Conservation (phyloP, 2,113 vertebrate species). For the Cygnus buccinator region DNA sequence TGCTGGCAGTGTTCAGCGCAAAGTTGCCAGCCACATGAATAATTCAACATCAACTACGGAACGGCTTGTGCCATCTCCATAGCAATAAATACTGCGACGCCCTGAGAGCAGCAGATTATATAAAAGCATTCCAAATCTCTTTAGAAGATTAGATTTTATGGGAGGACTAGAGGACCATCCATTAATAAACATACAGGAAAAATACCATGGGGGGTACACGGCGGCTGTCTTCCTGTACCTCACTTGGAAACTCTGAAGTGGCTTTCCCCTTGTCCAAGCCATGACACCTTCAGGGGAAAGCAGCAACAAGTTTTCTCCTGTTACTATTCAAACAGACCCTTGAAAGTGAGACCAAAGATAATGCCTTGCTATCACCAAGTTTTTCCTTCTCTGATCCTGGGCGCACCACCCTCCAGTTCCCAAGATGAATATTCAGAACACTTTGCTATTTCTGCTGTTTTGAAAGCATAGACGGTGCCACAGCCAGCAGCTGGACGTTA, state of each 20-base stretch:
- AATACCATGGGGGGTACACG: fast-evolving
- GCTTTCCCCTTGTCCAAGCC: neutral
- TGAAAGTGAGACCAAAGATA: fast-evolving
- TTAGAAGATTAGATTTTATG: neutral
- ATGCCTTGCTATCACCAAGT: fast-evolving
- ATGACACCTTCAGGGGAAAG: neutral
- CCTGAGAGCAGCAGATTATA: neutral
- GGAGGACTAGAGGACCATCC: neutral
- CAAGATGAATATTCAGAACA: neutral
- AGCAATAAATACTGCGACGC: neutral
- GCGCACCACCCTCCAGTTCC: fast-evolving
- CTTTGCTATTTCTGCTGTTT: fast-evolving
- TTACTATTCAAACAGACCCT: neutral
- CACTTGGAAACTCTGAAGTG: neutral
- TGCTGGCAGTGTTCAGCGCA: fast-evolving
- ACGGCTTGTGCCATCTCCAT: neutral
- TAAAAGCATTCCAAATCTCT: neutral
- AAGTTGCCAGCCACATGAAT: neutral
- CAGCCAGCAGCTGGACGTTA: fast-evolving
- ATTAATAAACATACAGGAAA: neutral
- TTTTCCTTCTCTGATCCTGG: neutral
- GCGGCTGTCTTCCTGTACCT: neutral
- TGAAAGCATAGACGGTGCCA: fast-evolving
- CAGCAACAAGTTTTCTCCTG: neutral
- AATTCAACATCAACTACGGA: neutral